phyloP scores from a whole-genome alignment of 2,888 invertebrate species.

The Seladonia tumulorum region DNA sequence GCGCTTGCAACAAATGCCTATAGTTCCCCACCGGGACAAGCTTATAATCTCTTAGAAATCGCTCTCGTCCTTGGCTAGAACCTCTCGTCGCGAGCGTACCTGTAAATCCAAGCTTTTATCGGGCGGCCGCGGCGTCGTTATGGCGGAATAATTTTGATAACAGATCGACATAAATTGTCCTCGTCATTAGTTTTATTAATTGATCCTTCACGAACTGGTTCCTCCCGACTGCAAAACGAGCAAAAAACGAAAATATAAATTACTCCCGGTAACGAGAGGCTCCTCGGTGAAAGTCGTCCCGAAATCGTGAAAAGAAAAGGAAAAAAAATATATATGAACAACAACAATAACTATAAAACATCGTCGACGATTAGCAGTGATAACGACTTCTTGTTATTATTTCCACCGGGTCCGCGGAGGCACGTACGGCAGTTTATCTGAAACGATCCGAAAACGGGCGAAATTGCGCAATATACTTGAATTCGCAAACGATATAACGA shows the following conservation, averaged over 20 bases:
- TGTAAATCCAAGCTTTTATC: constrained; percentile 30
- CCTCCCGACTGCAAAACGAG: neutral
- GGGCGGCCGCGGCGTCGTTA: neutral
- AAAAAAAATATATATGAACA: neutral
- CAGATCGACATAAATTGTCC: neutral
- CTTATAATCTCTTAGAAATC: constrained; percentile 54
- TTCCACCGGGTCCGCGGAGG: neutral
- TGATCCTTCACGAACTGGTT: neutral
- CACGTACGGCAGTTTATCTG: neutral
- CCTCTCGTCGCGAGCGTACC: constrained; percentile 20
- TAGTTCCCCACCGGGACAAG: constrained; percentile 52
- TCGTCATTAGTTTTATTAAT: constrained; percentile 1
- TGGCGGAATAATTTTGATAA: neutral
- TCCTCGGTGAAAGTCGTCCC: neutral
- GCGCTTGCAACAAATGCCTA: constrained; percentile 59
- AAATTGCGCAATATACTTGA: constrained; percentile 22
- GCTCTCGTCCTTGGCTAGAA: constrained; percentile 42
- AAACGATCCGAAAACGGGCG: neutral
- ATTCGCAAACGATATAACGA: constrained; percentile 14
- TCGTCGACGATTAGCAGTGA: neutral
- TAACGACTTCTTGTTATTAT: constrained; percentile 14
- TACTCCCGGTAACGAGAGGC: neutral
- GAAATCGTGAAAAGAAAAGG: neutral
- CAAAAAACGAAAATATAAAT: neutral
- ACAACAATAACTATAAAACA: neutral